Evolutionary conservation across 2,113 vertebrate species (phyloP).

Genomic region (Aldabrachelys gigantea): DNA sequence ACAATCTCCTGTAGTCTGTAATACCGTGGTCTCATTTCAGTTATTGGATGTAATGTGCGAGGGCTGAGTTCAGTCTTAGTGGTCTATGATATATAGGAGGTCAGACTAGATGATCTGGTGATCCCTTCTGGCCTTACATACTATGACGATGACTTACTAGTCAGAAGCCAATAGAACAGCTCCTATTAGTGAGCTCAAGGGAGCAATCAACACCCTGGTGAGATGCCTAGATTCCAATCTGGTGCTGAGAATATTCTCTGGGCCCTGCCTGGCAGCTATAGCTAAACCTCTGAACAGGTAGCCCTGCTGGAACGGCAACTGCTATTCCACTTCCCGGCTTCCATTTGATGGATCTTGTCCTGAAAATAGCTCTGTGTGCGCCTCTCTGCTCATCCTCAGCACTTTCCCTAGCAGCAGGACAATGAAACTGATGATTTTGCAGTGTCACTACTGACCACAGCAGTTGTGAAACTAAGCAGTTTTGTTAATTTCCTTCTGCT

Average conservation of each 20-base stretch:
- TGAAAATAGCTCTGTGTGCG: fast-evolving
- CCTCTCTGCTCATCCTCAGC: fast-evolving
- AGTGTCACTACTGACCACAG: too few species aligned
- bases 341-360: fast-evolving
- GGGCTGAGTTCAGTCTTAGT: background rate
- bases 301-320: too few species aligned
- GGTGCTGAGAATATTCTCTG: too few species aligned
- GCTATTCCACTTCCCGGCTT: background rate
- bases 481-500: background rate
- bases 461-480: background rate
- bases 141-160: background rate
- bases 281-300: background rate
- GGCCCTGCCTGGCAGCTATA: background rate
- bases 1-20: background rate
- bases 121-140: background rate
- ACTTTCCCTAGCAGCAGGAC: fast-evolving
- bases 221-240: background rate
- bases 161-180: background rate
- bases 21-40: background rate
- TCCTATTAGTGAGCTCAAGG: background rate
- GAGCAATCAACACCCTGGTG: background rate
- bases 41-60: background rate
- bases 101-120: background rate
- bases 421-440: fast-evolving
- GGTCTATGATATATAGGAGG: background rate